A percentile compares a stretch with the other conserved stretches of the same genome.
Evolutionary conservation across 1,140 invertebrate species (phyloP).

Genomic region (Chrysopa pallens): DNA sequence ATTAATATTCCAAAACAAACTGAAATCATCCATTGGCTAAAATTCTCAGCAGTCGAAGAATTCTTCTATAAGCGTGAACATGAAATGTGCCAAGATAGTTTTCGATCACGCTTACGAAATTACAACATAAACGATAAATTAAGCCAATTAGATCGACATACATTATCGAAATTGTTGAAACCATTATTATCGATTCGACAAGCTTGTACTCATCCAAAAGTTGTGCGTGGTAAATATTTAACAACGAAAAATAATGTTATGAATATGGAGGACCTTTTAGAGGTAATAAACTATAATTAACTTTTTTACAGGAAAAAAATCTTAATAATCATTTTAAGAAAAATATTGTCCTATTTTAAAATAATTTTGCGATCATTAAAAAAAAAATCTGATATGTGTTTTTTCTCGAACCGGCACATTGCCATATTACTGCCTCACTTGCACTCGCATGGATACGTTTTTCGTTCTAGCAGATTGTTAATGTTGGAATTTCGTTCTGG

Average conservation of each 20-base stretch:
- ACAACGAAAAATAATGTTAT: constrained; percentile 34
- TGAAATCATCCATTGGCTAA: constrained; percentile 21
- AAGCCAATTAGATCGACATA: too few relatives aligned
- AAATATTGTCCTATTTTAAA: too few relatives aligned
- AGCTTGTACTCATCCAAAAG: constrained; percentile 55
- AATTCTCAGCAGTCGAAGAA: constrained; percentile 30
- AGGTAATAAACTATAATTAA: too few relatives aligned
- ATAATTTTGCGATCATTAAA: too few relatives aligned
- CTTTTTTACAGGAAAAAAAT: too few relatives aligned
- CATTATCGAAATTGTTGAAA: constrained; percentile 23
- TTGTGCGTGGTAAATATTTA: constrained; percentile 36
- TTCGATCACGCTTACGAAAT: constrained; percentile 11
- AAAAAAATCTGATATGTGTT: too few relatives aligned
- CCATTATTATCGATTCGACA: constrained; percentile 49
- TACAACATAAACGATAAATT: constrained; percentile 9
- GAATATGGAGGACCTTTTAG: constrained; percentile 49
- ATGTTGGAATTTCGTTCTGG: too few relatives aligned
- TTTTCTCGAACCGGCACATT: too few relatives aligned
- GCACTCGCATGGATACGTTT: too few relatives aligned
- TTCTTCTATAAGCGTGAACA: constrained; percentile 32
- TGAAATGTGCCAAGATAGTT: constrained; percentile 13
- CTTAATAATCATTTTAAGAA: too few relatives aligned
- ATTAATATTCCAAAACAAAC: constrained; percentile 30
- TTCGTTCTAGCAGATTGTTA: too few relatives aligned
- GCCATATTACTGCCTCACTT: too few relatives aligned